Evolutionary conservation across 2,888 invertebrate genomes (phyloP).

Genomic region (Lasius platythorax): DNA sequence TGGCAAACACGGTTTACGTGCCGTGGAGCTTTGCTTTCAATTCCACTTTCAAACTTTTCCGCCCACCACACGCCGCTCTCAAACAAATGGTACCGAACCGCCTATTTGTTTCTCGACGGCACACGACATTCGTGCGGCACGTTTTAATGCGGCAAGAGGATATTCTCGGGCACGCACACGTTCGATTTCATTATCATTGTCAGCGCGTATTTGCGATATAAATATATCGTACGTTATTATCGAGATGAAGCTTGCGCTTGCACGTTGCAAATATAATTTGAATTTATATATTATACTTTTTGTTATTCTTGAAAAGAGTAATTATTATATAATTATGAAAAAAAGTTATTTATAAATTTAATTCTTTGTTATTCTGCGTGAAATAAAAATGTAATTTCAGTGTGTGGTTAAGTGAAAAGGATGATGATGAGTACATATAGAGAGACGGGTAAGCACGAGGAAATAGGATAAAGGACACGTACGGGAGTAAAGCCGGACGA

Average conservation of each 20-base stretch:
- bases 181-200: slow-evolving; percentile 65
- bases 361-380: neutral
- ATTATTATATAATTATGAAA: neutral
- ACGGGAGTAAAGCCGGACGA: slow-evolving; percentile 76
- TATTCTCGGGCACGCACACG: slow-evolving; percentile 78
- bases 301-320: neutral
- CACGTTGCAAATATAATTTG: neutral
- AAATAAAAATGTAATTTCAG: neutral
- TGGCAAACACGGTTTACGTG: slow-evolving; percentile 80
- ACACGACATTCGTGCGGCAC: slow-evolving; percentile 82
- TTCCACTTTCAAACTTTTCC: slow-evolving; percentile 83
- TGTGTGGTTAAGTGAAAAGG: slow-evolving; percentile 22
- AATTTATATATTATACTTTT: neutral
- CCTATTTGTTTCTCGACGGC: slow-evolving; percentile 78
- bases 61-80: slow-evolving; percentile 67
- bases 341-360: neutral
- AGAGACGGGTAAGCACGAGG: slow-evolving; percentile 6
- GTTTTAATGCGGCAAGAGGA: slow-evolving; percentile 79
- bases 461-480: slow-evolving; percentile 69
- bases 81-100: slow-evolving; percentile 76
- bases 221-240: slow-evolving; percentile 25
- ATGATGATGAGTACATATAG: slow-evolving; percentile 18
- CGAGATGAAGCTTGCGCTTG: slow-evolving; percentile 3
- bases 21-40: slow-evolving; percentile 82
- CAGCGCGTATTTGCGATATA: slow-evolving; percentile 22